These are phyloP conservation scores for Cremastobaeus sp. DNA, from an alignment of 2,888 invertebrate genomes.

Conservation along the genomic window DNA sequence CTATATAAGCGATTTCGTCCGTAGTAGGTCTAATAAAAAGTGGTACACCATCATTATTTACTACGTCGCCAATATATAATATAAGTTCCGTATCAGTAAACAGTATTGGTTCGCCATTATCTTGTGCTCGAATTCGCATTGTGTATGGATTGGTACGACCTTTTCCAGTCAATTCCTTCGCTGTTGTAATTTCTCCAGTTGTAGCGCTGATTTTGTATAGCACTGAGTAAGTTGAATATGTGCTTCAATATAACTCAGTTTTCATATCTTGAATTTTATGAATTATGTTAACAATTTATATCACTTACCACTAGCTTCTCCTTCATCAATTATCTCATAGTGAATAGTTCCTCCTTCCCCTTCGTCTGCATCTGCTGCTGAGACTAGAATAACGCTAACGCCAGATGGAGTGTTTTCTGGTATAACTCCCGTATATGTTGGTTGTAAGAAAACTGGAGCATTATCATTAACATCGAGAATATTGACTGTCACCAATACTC, in stretches of 20 bases:
- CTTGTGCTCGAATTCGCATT: conserved; percentile 84
- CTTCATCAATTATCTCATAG: conserved; percentile 86
- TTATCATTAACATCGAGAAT: conserved; percentile 90
- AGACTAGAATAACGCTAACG: conserved; percentile 83
- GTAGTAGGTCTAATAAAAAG: conserved; percentile 85
- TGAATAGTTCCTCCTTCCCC: conserved; percentile 85
- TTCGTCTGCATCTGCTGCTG: conserved; percentile 88
- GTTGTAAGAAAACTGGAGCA: conserved; percentile 83
- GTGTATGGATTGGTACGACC: conserved; percentile 87
- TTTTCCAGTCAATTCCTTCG: conserved; percentile 84
- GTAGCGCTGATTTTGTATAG: conserved; percentile 83
- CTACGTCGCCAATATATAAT: conserved; percentile 88
- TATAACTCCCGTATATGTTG: conserved; percentile 85
- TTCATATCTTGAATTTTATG: too few relatives aligned
- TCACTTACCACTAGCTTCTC: conserved; percentile 84
- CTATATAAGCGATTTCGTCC: conserved; percentile 84
- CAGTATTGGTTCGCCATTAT: conserved; percentile 83
- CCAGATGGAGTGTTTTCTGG: conserved; percentile 86
- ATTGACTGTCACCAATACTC: conserved; percentile 83
- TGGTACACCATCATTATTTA: conserved; percentile 89
- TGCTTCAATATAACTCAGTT: too few relatives aligned
- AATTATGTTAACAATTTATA: not conserved
- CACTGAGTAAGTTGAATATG: conserved; percentile 79
- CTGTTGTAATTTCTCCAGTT: conserved; percentile 85
- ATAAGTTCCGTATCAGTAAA: conserved; percentile 82